A percentile compares a stretch with the other conserved stretches of the same genome.
These are phyloP conservation scores for Capreolus pygargus DNA, from an alignment of 2,113 vertebrate genomes.

Conservation along the genomic window DNA sequence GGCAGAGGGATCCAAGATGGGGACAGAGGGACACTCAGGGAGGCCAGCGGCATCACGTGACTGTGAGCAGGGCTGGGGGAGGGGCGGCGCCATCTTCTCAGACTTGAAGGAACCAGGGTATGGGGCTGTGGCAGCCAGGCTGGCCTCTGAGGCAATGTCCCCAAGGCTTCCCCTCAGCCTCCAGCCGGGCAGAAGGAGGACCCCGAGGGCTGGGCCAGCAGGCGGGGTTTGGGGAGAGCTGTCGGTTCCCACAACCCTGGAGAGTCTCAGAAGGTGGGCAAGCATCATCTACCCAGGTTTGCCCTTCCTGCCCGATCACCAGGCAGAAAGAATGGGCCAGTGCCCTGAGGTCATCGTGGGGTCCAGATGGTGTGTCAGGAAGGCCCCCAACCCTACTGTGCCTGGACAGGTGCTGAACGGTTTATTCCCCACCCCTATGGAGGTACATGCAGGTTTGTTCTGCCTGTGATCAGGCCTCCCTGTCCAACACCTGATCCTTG, in stretches of 20 bases:
- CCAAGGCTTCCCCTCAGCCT: too few relatives aligned
- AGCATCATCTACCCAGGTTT: too few relatives aligned
- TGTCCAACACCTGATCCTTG: not conserved
- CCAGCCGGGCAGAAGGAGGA: not conserved
- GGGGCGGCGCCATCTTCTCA: not conserved
- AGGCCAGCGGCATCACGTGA: too few relatives aligned
- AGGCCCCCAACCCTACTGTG: not conserved
- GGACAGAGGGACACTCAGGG: not conserved
- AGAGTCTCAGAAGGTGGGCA: not conserved
- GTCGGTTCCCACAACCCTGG: not conserved
- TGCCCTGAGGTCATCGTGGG: too few relatives aligned
- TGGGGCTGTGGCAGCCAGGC: too few relatives aligned
- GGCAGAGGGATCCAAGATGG: too few relatives aligned
- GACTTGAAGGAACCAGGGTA: not conserved
- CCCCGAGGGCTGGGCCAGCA: not conserved
- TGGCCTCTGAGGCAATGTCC: not conserved
- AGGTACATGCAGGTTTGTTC: not conserved
- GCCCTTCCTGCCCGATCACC: not conserved
- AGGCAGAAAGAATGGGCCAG: too few relatives aligned
- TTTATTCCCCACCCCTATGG: not conserved
- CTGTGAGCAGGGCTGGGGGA: too few relatives aligned
- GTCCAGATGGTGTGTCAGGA: too few relatives aligned
- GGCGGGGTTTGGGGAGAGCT: too few relatives aligned
- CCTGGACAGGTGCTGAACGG: not conserved
- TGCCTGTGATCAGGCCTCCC: not conserved